Evolutionary conservation across 2,113 vertebrate genomes (phyloP), one percentile per base, ranked within the genome.

Genomic region (Anser brachyrhynchus): DNA sequence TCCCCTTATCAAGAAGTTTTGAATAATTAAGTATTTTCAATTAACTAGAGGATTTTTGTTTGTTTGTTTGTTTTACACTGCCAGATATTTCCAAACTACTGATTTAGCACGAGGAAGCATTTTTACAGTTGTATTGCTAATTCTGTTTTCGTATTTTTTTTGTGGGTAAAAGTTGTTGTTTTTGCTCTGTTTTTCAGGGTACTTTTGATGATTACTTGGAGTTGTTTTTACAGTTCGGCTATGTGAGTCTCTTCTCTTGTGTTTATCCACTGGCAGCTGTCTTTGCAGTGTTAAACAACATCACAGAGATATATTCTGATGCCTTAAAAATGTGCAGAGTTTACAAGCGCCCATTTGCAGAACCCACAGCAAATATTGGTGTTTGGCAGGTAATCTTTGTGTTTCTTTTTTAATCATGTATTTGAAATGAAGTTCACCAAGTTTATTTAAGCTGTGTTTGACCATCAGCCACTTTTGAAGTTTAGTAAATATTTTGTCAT

Each of bases 151-250:
- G 4, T 58, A 0, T n/a, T 9, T 66, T 82, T 80, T 66, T 5
- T 70, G 26, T 61, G 31, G 7, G 3, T 80, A 64, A 54, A 77
- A 82, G 18, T 46, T 86, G 16, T 62, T 71, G 26, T 73, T 92
- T 96, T 73, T 78, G 6, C 37, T 84, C 44, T 66, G 9, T 43
- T 86, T 97, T 97, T 33, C 95, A 99, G 99, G 99, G 99, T 3
- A 99, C 99, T 23, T 99, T 99, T 92, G 99, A 99, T 90, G 99
- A 99, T 95, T 99, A 99, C 96, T 96, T 99, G 97, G 99, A 99
- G 95, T 93, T 99, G 31, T 99, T 99, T 95, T 98, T 99, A 75
- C 98, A 99, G 58, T 99, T 99, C 62, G 99, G 99, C 29, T 99
- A 99, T 6, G 99, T 99, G 97, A 99, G 99, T 90, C 98, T 99